Evolutionary conservation across 2,888 invertebrate genomes (phyloP).

Genomic region (Chouioia cunea): DNA sequence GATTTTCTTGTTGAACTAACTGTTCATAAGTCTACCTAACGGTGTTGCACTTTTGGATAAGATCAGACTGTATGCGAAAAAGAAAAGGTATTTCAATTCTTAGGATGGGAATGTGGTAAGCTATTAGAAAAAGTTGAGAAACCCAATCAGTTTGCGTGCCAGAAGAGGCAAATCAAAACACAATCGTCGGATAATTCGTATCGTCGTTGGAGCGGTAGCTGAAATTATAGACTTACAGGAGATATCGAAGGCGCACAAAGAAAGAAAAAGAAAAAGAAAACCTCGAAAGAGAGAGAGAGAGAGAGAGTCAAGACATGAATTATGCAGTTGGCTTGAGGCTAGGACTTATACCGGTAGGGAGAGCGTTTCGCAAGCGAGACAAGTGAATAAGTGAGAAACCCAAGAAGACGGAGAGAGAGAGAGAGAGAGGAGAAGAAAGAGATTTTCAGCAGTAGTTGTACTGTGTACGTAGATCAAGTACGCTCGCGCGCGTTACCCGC

Average conservation of each 20-base stretch:
- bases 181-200: conserved; percentile 20
- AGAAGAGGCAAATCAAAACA: conserved; percentile 22
- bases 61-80: no score
- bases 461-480: no score
- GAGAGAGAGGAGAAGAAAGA: conserved; percentile 30
- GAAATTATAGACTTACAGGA: conserved; percentile 19
- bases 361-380: conserved; percentile 39
- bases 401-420: conserved; percentile 41
- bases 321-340: conserved; percentile 66
- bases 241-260: conserved; percentile 44
- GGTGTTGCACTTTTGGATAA: no score
- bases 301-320: conserved; percentile 62
- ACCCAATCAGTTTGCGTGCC: no score
- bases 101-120: no score
- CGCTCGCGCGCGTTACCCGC: no score
- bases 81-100: no score
- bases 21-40: neutral
- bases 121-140: no score
- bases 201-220: neutral
- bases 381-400: conserved; percentile 39
- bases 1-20: conserved; percentile 27
- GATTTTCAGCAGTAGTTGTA: neutral
- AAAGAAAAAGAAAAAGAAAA: conserved; percentile 40
- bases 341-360: conserved; percentile 53
- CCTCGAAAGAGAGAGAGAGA: conserved; percentile 42